A percentile compares a stretch with the other conserved stretches of the same genome.
Evolutionary conservation across 2,113 vertebrate genomes (phyloP).

Genomic region (Telmatochromis sp.): DNA sequence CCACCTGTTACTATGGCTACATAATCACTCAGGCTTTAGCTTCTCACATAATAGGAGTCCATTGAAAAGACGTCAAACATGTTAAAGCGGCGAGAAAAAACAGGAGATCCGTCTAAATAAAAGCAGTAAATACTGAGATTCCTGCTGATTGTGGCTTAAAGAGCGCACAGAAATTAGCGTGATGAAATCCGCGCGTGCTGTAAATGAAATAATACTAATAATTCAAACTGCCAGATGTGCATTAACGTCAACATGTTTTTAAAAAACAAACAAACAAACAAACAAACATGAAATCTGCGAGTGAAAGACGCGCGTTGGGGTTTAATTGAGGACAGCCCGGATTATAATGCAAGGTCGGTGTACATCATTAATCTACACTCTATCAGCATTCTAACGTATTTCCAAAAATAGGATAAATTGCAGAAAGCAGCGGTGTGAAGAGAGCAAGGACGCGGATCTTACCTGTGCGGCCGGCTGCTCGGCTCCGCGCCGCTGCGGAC

Average conservation of each 20-base stretch:
- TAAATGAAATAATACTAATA: background rate
- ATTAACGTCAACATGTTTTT: background rate
- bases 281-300: background rate
- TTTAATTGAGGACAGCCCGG: background rate
- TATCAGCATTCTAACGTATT: background rate
- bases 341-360: background rate
- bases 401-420: background rate
- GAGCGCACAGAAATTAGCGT: background rate
- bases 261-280: background rate
- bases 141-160: background rate
- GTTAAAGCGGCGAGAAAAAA: background rate
- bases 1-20: conserved; percentile 73
- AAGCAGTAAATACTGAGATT: background rate
- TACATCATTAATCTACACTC: background rate
- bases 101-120: background rate
- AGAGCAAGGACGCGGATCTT: background rate
- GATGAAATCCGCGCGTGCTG: background rate
- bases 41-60: background rate
- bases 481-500: background rate
- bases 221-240: background rate
- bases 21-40: conserved; percentile 45
- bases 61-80: background rate
- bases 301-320: background rate
- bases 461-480: conserved; percentile 37
- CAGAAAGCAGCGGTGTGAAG: background rate